Evolutionary conservation across 2,113 vertebrate species (phyloP).

Genomic region (Aspiorhynchus laticeps): DNA sequence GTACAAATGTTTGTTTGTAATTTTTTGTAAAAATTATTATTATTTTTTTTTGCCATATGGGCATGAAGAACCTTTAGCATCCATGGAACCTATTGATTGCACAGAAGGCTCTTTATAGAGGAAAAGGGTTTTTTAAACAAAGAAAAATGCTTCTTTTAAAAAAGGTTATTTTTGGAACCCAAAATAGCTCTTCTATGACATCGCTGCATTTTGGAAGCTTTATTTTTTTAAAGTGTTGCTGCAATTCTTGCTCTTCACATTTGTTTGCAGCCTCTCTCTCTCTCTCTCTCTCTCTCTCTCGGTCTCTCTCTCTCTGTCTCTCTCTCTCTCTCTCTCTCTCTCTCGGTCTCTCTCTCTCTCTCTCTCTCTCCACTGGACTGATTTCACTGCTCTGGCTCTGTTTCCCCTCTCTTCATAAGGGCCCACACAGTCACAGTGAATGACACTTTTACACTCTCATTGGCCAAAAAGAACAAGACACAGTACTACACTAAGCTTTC

Average conservation of each 20-base stretch:
- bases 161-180: neutral
- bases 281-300: neutral
- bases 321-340: neutral
- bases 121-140: too few relatives aligned
- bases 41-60: too few relatives aligned
- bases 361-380: neutral
- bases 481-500: slow-evolving; percentile 48
- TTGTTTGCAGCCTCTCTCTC: slow-evolving; percentile 35
- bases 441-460: slow-evolving; percentile 58
- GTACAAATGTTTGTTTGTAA: too few relatives aligned
- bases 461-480: slow-evolving; percentile 58
- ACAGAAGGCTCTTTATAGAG: too few relatives aligned
- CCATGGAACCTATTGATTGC: too few relatives aligned
- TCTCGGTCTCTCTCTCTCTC: neutral
- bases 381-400: slow-evolving; percentile 57
- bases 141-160: neutral
- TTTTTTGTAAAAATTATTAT: too few relatives aligned
- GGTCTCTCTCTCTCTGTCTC: neutral
- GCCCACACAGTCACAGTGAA: slow-evolving; percentile 56
- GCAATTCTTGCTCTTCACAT: neutral
- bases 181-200: too few relatives aligned
- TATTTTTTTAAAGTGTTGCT: neutral
- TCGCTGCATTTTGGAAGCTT: neutral
- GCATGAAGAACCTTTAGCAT: neutral
- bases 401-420: slow-evolving; percentile 19